Evolutionary conservation across 1,140 invertebrate genomes (phyloP).

Genomic region (Mamestra configurata): DNA sequence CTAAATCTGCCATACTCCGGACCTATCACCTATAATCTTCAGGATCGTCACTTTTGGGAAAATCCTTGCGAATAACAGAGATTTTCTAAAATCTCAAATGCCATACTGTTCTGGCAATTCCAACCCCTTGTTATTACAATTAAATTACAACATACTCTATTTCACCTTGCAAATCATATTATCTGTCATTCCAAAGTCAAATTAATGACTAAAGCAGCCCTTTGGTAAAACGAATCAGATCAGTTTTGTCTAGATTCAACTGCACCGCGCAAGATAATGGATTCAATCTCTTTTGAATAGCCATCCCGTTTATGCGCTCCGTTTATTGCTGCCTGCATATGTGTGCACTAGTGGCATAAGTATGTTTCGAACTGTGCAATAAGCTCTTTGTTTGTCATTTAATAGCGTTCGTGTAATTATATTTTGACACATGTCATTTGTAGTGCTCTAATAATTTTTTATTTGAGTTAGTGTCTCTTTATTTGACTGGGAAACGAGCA

Average conservation of each 20-base stretch:
- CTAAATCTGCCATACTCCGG: neutral
- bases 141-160: neutral
- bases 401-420: conserved; percentile 20
- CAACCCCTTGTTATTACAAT: neutral
- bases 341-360: neutral
- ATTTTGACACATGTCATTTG: neutral
- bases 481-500: neutral
- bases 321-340: conserved; percentile 24
- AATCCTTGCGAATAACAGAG: neutral
- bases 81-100: neutral
- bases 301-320: neutral
- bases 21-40: neutral
- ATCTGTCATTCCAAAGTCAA: conserved; percentile 6
- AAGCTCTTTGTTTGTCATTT: neutral
- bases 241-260: conserved; percentile 51
- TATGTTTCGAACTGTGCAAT: neutral
- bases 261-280: conserved; percentile 50
- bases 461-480: neutral
- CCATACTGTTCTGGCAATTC: neutral
- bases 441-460: neutral
- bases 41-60: neutral
- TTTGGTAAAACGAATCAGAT: neutral
- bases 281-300: conserved; percentile 52
- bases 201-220: neutral
- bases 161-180: neutral